A percentile compares a stretch with the other conserved stretches of the same genome.
phyloP scores from a whole-genome alignment of 2,113 vertebrate genomes.

The Ia io region DNA sequence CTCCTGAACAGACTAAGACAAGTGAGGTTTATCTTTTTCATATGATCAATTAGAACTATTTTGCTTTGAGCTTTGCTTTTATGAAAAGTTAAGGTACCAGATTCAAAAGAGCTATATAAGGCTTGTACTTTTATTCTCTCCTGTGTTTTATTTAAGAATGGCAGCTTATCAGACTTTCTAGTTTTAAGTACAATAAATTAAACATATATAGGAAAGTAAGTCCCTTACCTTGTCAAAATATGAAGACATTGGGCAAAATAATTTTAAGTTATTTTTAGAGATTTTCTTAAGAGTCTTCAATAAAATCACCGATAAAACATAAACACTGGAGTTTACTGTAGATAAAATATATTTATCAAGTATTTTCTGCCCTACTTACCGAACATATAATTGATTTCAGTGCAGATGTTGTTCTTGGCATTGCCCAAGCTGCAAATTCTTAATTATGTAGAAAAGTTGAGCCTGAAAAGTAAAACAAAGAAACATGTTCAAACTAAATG shows the following conservation, averaged over 20 bases:
- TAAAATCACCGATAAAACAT: neutral
- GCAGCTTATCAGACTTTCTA: neutral
- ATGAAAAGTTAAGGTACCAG: neutral
- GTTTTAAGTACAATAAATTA: neutral
- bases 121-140: neutral
- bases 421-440: neutral
- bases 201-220: neutral
- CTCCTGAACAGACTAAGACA: neutral
- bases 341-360: constrained; percentile 30
- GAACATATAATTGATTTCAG: neutral
- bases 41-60: neutral
- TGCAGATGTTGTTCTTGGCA: neutral
- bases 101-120: neutral
- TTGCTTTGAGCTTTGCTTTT: neutral
- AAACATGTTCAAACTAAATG: constrained; percentile 15
- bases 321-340: neutral
- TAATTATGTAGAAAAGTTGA: constrained; percentile 35
- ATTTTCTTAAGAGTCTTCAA: neutral
- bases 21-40: constrained; percentile 20
- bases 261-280: neutral
- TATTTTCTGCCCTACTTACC: constrained; percentile 5
- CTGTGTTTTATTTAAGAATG: neutral
- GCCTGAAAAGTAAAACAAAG: constrained; percentile 44
- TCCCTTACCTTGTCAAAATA: neutral
- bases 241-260: neutral